Percentiles rank a stretch among this genome's conserved stretches.
These are phyloP conservation scores for Conopomorpha cramerella DNA, from an alignment of 1,140 invertebrate genomes.

Conservation along the genomic window DNA sequence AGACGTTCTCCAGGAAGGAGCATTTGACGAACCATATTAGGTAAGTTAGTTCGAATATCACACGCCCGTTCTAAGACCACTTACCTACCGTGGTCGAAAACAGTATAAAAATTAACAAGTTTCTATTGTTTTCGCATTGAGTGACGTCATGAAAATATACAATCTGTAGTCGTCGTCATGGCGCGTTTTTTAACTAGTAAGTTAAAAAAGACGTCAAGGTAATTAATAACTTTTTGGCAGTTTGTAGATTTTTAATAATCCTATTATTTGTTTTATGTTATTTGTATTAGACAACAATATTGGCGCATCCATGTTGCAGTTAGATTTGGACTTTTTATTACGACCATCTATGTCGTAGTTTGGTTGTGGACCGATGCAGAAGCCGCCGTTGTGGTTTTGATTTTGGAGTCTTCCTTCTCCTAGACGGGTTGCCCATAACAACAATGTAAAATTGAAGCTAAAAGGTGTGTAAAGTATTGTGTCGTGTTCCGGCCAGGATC, in stretches of 20 bases:
- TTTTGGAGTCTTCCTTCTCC: too few species aligned
- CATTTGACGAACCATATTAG: constrained; percentile 79
- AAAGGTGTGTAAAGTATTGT: neutral
- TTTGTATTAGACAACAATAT: too few species aligned
- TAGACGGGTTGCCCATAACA: neutral
- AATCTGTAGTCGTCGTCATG: too few species aligned
- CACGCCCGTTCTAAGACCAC: neutral
- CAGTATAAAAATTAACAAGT: too few species aligned
- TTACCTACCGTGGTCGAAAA: neutral
- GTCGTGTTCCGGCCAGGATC: constrained; percentile 41
- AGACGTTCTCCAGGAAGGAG: constrained; percentile 80
- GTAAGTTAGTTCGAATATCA: constrained; percentile 14
- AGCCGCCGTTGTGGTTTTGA: too few species aligned
- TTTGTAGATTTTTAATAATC: too few species aligned
- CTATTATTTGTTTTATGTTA: too few species aligned
- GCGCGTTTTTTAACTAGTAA: neutral
- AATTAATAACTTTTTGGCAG: neutral
- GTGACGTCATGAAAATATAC: too few species aligned
- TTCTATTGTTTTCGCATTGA: too few species aligned
- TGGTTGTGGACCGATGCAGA: too few species aligned
- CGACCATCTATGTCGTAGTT: too few species aligned
- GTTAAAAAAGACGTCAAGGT: neutral
- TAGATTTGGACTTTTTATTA: neutral
- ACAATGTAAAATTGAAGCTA: neutral
- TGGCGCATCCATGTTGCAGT: neutral